Evolutionary conservation across 1,140 invertebrate species (phyloP).

Genomic region (Saccostrea glomerata): DNA sequence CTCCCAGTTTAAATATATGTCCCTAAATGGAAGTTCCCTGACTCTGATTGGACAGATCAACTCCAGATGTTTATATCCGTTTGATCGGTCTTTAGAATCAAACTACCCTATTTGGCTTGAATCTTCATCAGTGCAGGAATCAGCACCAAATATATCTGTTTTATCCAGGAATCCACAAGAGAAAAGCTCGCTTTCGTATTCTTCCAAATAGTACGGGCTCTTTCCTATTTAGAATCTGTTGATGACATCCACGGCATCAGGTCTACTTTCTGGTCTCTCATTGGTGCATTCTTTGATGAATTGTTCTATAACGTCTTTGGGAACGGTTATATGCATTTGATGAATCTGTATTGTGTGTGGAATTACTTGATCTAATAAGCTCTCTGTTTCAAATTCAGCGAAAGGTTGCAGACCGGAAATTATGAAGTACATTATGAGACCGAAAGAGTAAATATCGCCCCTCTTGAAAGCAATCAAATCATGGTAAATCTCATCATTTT

Average conservation of each 20-base stretch:
- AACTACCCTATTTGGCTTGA: conserved; percentile 42
- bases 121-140: conserved; percentile 52
- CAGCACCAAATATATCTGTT: conserved; percentile 62
- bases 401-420: conserved; percentile 54
- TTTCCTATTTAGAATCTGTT: conserved; percentile 42
- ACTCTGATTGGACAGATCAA: conserved; percentile 53
- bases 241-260: conserved; percentile 27
- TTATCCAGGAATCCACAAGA: conserved; percentile 59
- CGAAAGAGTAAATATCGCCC: conserved; percentile 58
- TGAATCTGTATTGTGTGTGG: not conserved
- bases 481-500: not conserved
- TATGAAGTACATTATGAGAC: conserved; percentile 49
- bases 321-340: not conserved
- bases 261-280: conserved; percentile 44
- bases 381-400: not conserved
- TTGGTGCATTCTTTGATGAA: conserved; percentile 31
- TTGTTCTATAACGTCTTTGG: not conserved
- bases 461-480: conserved; percentile 43
- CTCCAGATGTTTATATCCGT: conserved; percentile 52
- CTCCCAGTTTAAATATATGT: conserved; percentile 47
- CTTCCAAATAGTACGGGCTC: conserved; percentile 50
- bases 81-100: conserved; percentile 40
- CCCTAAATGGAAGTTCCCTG: conserved; percentile 44
- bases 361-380: not conserved
- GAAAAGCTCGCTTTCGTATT: conserved; percentile 55